These are phyloP conservation scores for Tuta absoluta DNA, from an alignment of 2,888 invertebrate species.

Conservation along the genomic window DNA sequence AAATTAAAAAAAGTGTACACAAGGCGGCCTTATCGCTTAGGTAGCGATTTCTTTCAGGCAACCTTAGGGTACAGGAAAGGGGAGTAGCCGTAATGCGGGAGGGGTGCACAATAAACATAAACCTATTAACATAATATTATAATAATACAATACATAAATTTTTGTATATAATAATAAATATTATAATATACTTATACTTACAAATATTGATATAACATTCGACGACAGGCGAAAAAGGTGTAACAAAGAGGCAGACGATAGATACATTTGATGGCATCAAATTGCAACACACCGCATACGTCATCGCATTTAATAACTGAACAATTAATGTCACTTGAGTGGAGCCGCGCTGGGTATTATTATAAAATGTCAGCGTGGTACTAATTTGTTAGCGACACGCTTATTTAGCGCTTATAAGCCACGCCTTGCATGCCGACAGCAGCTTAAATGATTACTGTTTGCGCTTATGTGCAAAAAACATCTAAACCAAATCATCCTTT, in stretches of 20 bases:
- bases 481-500: not conserved
- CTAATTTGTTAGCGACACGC: slow-evolving; percentile 9
- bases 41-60: too few species aligned
- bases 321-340: slow-evolving; percentile 1
- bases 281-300: not conserved
- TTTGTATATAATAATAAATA: too few species aligned
- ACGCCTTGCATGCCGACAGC: slow-evolving; percentile 1
- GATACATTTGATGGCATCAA: not conserved
- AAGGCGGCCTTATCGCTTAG: too few species aligned
- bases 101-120: too few species aligned
- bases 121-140: too few species aligned
- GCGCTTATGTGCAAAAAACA: not conserved
- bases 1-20: too few species aligned
- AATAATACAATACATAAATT: too few species aligned
- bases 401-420: not conserved
- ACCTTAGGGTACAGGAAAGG: too few species aligned
- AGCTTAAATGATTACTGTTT: not conserved
- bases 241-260: not conserved
- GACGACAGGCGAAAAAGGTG: too few species aligned
- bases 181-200: too few species aligned
- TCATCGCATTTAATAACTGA: not conserved
- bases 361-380: slow-evolving; percentile 12
- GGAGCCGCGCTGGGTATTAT: slow-evolving; percentile 1
- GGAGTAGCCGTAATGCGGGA: too few species aligned
- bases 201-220: too few species aligned